Conservation (phyloP, 2,888 invertebrate genomes). For the Dryomyza anilis region DNA sequence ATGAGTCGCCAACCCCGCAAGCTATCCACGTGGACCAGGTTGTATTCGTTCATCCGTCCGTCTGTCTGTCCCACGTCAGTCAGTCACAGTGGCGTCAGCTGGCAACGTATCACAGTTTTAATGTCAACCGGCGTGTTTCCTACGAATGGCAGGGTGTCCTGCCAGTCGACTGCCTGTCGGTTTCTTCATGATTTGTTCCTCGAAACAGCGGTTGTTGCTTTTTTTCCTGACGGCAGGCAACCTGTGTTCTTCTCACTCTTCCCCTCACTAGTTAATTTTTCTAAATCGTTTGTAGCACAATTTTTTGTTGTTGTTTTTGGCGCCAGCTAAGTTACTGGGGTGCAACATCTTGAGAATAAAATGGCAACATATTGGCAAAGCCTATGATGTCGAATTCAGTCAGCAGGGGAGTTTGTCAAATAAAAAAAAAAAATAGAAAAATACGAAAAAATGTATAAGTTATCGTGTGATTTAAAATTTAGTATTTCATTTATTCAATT, state of each 20-base stretch:
- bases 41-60: not conserved
- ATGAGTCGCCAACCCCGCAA: not conserved
- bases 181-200: slow-evolving; percentile 1
- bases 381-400: no score
- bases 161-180: not conserved
- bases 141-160: not conserved
- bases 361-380: no score
- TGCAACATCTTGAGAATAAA: slow-evolving; percentile 5
- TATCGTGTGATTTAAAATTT: no score
- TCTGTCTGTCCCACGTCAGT: not conserved
- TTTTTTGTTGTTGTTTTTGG: not conserved
- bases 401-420: no score
- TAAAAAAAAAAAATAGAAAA: no score
- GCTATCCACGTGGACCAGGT: no score
- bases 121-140: slow-evolving; percentile 15
- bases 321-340: not conserved
- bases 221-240: no score
- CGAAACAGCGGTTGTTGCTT: no score
- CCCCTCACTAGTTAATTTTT: not conserved
- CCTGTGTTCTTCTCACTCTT: not conserved
- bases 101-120: slow-evolving; percentile 21
- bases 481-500: no score
- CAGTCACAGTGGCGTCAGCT: slow-evolving; percentile 27
- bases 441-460: no score
- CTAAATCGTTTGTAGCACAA: not conserved